Evolutionary conservation across 2,797 vertebrate genomes (phyloP).

Genomic region (Chiroxiphia lanceolata): DNA sequence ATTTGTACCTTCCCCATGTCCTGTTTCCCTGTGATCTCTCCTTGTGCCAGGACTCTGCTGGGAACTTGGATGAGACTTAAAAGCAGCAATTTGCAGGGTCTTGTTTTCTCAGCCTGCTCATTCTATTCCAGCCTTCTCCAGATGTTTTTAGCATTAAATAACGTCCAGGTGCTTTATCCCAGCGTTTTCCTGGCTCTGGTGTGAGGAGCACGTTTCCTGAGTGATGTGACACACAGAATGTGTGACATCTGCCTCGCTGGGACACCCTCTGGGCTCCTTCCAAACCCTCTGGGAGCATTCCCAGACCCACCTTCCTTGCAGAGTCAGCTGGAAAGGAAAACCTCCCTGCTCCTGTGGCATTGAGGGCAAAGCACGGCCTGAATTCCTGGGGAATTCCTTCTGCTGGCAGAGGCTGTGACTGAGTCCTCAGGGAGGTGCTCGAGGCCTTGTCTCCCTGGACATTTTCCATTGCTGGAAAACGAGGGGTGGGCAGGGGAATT

Average conservation of each 20-base stretch:
- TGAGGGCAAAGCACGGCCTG: background rate
- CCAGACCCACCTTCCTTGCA: background rate
- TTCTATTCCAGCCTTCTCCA: background rate
- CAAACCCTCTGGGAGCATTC: rapidly evolving
- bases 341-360: background rate
- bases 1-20: rapidly evolving
- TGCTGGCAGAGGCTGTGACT: background rate
- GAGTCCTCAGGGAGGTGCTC: background rate
- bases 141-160: background rate
- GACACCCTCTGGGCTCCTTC: background rate
- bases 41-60: background rate
- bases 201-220: rapidly evolving
- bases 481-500: background rate
- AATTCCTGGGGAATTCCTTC: background rate
- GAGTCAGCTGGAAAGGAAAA: background rate
- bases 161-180: background rate
- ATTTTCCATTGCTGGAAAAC: rapidly evolving
- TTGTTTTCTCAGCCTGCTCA: background rate
- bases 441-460: background rate
- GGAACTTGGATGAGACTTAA: rapidly evolving
- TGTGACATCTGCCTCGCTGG: background rate
- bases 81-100: background rate
- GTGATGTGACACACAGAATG: background rate
- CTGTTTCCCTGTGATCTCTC: rapidly evolving
- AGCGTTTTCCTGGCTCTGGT: background rate